Percentiles rank a stretch among this genome's conserved stretches.
These are phyloP conservation scores for Chelonus formosanus DNA, from an alignment of 2,888 invertebrate species.

Conservation along the genomic window DNA sequence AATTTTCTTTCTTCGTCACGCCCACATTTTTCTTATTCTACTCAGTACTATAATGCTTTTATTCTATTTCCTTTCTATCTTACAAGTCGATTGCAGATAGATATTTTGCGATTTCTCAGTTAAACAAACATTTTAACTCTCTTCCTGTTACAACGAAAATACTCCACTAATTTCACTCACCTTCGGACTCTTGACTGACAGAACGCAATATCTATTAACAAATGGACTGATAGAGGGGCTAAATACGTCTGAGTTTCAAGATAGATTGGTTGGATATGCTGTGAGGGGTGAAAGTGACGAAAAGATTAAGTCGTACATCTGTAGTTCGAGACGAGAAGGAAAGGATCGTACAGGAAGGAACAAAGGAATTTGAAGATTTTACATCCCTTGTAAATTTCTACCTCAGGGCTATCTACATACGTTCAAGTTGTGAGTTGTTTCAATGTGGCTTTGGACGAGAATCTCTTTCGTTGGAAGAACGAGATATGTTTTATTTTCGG, in stretches of 20 bases:
- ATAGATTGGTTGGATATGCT: slow-evolving; percentile 10
- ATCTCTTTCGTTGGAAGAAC: no score
- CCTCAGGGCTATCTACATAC: no score
- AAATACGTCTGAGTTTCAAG: slow-evolving; percentile 4
- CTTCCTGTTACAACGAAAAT: slow-evolving; percentile 5
- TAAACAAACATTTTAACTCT: slow-evolving; percentile 27
- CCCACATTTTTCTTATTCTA: slow-evolving; percentile 20
- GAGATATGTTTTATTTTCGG: no score
- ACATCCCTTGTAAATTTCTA: no score
- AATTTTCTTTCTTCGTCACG: slow-evolving; percentile 39
- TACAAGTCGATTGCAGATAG: slow-evolving; percentile 21
- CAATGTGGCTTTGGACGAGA: no score
- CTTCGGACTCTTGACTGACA: slow-evolving; percentile 41
- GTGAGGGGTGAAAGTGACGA: slow-evolving; percentile 13
- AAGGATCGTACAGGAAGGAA: no score
- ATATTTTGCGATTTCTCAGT: slow-evolving; percentile 26
- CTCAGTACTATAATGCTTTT: slow-evolving; percentile 20
- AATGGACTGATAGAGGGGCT: slow-evolving; percentile 23
- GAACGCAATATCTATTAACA: slow-evolving; percentile 53
- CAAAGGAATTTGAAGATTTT: no score
- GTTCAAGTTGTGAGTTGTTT: no score
- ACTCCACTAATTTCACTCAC: background rate
- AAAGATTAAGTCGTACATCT: background rate
- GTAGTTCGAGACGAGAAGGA: no score
- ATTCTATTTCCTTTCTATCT: slow-evolving; percentile 14